phyloP scores from a whole-genome alignment of 2,113 vertebrate species.

The Poeciliopsis occidentalis region DNA sequence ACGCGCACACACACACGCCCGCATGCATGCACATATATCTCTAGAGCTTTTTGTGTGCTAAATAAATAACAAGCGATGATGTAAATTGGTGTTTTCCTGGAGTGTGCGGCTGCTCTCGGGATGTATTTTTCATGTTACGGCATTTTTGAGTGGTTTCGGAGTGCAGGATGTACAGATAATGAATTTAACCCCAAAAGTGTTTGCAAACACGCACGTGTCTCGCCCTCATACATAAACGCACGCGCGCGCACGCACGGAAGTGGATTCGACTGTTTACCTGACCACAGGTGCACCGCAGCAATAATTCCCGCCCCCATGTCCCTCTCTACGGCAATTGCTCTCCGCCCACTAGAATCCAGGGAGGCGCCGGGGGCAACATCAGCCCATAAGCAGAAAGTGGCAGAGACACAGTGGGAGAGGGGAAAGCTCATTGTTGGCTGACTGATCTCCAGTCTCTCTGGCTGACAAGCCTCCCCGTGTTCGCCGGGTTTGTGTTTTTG shows the following conservation, averaged over 20 bases:
- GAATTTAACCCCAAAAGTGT: slow-evolving; percentile 51
- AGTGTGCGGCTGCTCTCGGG: slow-evolving; percentile 63
- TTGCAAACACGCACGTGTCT: slow-evolving; percentile 20
- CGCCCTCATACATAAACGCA: slow-evolving; percentile 9
- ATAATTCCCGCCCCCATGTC: slow-evolving; percentile 33
- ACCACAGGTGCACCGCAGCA: slow-evolving; percentile 60
- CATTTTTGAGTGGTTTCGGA: slow-evolving; percentile 72
- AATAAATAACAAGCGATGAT: slow-evolving; percentile 75
- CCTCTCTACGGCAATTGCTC: slow-evolving; percentile 38
- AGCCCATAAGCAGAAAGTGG: slow-evolving; percentile 51
- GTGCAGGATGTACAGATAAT: slow-evolving; percentile 51
- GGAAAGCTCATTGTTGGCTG: slow-evolving; percentile 70
- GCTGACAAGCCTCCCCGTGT: slow-evolving; percentile 62
- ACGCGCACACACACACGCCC: slow-evolving; percentile 28
- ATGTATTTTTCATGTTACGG: slow-evolving; percentile 77
- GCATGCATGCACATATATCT: slow-evolving; percentile 31
- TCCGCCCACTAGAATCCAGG: slow-evolving; percentile 42
- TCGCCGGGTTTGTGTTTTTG: slow-evolving; percentile 63
- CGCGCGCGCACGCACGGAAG: neutral
- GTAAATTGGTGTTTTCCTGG: slow-evolving; percentile 75
- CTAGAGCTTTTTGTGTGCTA: slow-evolving; percentile 59
- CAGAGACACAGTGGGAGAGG: slow-evolving; percentile 51
- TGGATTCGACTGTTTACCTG: slow-evolving; percentile 51
- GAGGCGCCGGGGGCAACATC: slow-evolving; percentile 57
- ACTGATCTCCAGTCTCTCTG: slow-evolving; percentile 63